Evolutionary conservation across 2,888 invertebrate species (phyloP).

Genomic region (Globia sparganii): DNA sequence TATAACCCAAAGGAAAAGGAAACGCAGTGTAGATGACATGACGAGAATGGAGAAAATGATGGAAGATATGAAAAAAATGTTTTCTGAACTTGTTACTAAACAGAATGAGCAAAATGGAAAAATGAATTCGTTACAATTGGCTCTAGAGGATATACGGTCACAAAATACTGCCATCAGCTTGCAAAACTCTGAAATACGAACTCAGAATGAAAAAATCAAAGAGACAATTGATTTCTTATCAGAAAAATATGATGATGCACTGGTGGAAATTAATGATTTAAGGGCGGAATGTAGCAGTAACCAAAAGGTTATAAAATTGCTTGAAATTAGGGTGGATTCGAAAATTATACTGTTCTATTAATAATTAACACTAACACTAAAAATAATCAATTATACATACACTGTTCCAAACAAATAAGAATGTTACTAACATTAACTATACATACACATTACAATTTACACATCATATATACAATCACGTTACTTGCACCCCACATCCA

Average conservation of each 20-base stretch:
- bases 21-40: not conserved
- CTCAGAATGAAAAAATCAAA: not conserved
- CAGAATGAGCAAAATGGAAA: not conserved
- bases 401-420: not conserved
- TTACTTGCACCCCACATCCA: not conserved
- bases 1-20: not conserved
- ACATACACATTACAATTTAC: not conserved
- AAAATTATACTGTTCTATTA: not conserved
- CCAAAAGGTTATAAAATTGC: not conserved
- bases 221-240: not conserved
- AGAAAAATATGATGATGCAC: not conserved
- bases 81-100: not conserved
- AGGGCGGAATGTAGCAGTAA: not conserved
- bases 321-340: not conserved
- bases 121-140: constrained; percentile 1
- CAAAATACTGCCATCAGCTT: constrained; percentile 1
- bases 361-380: constrained; percentile 3
- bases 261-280: not conserved
- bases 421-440: constrained; percentile 10
- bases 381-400: not conserved
- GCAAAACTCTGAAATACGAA: not conserved
- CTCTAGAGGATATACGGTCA: not conserved
- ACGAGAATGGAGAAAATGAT: not conserved
- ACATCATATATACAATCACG: not conserved
- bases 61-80: not conserved